Evolutionary conservation across 1,140 invertebrate species (phyloP).

Genomic region (Oncopodura yosiiana): DNA sequence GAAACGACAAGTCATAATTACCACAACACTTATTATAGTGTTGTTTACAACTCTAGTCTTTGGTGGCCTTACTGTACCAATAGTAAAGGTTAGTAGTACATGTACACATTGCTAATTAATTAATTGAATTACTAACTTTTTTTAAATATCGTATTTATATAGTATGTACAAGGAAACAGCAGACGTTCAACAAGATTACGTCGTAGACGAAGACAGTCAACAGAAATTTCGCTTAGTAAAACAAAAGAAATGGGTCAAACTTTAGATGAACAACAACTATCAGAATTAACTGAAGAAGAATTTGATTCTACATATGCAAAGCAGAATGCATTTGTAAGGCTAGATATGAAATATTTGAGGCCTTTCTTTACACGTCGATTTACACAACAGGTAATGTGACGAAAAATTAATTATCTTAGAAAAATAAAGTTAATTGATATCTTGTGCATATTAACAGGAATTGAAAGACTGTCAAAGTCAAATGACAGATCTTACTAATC

Average conservation of each 20-base stretch:
- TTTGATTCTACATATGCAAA: constrained; percentile 61
- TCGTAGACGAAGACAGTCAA: constrained; percentile 55
- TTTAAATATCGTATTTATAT: constrained; percentile 31
- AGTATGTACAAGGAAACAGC: constrained; percentile 51
- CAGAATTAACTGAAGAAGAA: constrained; percentile 91
- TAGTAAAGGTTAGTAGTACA: constrained; percentile 61
- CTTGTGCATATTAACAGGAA: constrained; percentile 55
- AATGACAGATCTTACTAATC: constrained; percentile 89
- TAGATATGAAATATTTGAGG: constrained; percentile 86
- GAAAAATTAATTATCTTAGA: neutral
- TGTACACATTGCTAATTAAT: neutral
- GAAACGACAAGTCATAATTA: constrained; percentile 89
- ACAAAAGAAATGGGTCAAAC: constrained; percentile 95
- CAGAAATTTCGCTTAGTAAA: constrained; percentile 86
- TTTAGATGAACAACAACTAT: constrained; percentile 90
- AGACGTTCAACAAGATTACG: constrained; percentile 50
- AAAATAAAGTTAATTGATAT: neutral
- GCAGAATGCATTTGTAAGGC: constrained; percentile 72
- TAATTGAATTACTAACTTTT: neutral
- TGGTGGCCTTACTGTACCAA: constrained; percentile 92
- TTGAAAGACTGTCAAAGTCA: constrained; percentile 88
- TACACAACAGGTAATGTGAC: constrained; percentile 66
- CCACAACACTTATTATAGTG: constrained; percentile 92
- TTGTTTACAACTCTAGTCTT: constrained; percentile 89
- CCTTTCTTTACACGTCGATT: constrained; percentile 91